Base-by-base conservation (phyloP, 2,797 vertebrate species). In the Hyperoplus lanceolatus region DNA sequence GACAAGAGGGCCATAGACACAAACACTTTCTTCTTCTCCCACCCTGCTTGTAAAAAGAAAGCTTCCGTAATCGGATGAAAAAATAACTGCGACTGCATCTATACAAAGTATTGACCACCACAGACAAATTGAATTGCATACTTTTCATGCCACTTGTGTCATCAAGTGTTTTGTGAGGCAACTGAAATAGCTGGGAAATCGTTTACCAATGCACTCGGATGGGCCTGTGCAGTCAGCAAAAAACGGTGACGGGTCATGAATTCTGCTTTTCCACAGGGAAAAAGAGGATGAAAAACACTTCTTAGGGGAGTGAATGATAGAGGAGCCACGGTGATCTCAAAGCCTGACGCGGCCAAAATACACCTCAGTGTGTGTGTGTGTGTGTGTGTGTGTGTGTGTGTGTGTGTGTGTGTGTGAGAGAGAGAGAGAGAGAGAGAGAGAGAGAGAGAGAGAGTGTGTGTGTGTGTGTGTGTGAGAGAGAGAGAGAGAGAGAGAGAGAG, bases 241-340 rank as follows among this genome's bases (percentile, higher is more conserved):
- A 29, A 89, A 86, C 86, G 86, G 87, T 87, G 91, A 89, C 88
- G 57, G 91, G 90, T 93, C 92, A 90, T 93, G 91, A 94, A 93
- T 93, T 92, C 85, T 89, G 81, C 29, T 84, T 90, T 90, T 89
- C 85, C 81, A 62, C 56, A 3, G 55, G 77, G 61, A 60, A 63
- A 54, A 72, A 60, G 64, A 74, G 62, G 82, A 86, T 85, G 85
- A 89, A 82, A 83, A 89, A 78, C 68, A 80, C 82, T 82, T 87
- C 68, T 79, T 79, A 88, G 76, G 83, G 29, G 73, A 77, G 84
- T 87, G 85, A 91, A 88, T 87, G 90, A 93, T 90, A 87, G 85
- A 86, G 77, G 81, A 89, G 83, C 58, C 58, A 57, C n/a, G 42
- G 15, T 14, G 68, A 73, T 48, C 72, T 86, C 73, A 77, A 81